Percentiles rank a stretch among this genome's conserved stretches.
Conservation (phyloP, 1,140 invertebrate genomes). For the Plutomurus gul region DNA sequence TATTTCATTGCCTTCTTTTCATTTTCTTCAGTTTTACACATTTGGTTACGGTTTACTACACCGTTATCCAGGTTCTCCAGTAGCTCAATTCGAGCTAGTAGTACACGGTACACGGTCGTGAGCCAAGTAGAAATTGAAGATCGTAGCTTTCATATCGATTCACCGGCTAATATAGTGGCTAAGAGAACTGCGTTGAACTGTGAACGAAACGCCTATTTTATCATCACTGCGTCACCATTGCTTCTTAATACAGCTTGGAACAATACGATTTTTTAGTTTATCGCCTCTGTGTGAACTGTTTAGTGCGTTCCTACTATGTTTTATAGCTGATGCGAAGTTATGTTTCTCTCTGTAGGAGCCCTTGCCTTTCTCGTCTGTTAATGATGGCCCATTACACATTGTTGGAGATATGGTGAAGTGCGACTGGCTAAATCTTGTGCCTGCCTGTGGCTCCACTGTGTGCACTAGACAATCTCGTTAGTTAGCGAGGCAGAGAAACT, state of each 20-base stretch:
- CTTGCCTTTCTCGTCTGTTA: neutral
- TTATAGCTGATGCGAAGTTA: neutral
- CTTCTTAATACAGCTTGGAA: neutral
- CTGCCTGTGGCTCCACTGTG: no score
- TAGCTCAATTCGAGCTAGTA: no score
- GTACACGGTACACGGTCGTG: no score
- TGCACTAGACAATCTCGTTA: no score
- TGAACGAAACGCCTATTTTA: constrained; percentile 2
- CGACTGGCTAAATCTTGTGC: no score
- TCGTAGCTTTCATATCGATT: neutral
- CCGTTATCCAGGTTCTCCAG: no score
- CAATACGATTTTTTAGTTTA: neutral
- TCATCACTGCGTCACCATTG: neutral
- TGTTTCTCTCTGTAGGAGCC: neutral
- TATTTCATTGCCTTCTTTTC: constrained; percentile 9
- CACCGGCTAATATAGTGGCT: no score
- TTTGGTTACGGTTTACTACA: no score
- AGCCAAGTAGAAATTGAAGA: no score
- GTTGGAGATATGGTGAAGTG: no score
- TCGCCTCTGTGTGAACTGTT: constrained; percentile 1
- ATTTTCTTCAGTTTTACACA: neutral
- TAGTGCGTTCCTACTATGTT: neutral
- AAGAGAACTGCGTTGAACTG: neutral
- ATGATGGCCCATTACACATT: neutral
- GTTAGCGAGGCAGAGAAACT: no score